Evolutionary conservation across 2,113 vertebrate genomes (phyloP).

Genomic region (Ardeotis arabs): DNA sequence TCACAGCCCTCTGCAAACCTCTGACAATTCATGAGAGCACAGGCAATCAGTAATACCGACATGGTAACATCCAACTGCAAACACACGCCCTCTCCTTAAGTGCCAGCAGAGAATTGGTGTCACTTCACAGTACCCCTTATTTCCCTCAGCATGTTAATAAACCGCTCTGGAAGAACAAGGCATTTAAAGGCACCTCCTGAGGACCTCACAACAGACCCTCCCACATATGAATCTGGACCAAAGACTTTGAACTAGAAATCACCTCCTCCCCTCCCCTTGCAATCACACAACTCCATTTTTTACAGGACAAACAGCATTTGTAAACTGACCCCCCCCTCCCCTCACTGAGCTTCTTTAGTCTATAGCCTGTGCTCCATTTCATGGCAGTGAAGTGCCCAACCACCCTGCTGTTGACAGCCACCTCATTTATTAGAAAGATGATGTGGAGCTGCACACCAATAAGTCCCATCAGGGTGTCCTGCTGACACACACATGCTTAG

Average conservation of each 20-base stretch:
- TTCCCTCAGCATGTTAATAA: not conserved
- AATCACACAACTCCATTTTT: not conserved
- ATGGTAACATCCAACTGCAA: not conserved
- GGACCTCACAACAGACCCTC: not conserved
- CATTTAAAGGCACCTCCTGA: not conserved
- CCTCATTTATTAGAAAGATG: not conserved
- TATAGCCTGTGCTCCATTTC: not conserved
- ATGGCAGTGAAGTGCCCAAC: not conserved
- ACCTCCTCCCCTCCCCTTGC: not conserved
- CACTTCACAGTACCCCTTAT: not conserved
- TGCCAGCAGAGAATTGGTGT: not conserved
- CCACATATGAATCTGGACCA: rapidly evolving
- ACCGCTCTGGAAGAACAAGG: not conserved
- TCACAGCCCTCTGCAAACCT: not conserved
- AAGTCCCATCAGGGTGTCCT: not conserved
- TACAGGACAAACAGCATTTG: not conserved
- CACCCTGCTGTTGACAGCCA: not conserved
- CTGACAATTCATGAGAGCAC: not conserved
- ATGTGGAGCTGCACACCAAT: not conserved
- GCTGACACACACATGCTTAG: rapidly evolving
- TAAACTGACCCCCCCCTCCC: not conserved
- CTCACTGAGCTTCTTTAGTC: not conserved
- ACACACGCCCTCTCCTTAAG: not conserved
- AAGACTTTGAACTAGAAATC: not conserved
- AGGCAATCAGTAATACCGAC: rapidly evolving